Conservation (phyloP, 92 coral and sea anemone species). For the Epizoanthus rinbou region DNA sequence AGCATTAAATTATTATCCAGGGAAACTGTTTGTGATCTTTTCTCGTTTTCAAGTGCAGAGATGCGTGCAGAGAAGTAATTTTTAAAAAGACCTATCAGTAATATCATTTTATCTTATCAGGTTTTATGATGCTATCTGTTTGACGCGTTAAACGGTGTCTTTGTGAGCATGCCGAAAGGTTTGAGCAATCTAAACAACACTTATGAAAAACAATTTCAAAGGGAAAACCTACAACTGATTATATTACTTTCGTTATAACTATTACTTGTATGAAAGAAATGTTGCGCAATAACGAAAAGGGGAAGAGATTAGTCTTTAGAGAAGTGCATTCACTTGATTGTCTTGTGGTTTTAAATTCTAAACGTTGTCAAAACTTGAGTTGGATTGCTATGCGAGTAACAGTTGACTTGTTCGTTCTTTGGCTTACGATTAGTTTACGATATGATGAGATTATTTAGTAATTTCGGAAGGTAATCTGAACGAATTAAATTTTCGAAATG, state of each 20-base stretch:
- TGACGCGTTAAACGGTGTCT: background rate
- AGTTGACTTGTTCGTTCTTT: too few relatives aligned
- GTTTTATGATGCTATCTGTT: slow-evolving; percentile 13
- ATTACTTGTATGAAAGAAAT: background rate
- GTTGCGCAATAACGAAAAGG: too few relatives aligned
- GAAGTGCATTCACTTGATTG: too few relatives aligned
- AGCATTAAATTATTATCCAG: background rate
- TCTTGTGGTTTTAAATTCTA: too few relatives aligned
- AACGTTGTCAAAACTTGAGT: too few relatives aligned
- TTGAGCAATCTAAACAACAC: background rate
- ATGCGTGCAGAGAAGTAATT: background rate
- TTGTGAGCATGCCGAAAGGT: slow-evolving; percentile 22
- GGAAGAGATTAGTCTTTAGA: too few relatives aligned
- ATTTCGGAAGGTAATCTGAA: too few relatives aligned
- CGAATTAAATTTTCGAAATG: too few relatives aligned
- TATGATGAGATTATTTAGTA: too few relatives aligned
- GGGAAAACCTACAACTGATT: background rate
- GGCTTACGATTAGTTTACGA: too few relatives aligned
- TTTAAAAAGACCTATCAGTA: background rate
- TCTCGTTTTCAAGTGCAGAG: slow-evolving; percentile 11
- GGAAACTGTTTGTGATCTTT: background rate
- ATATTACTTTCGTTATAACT: background rate
- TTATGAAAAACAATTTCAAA: background rate
- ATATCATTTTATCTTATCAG: background rate
- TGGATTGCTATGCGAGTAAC: too few relatives aligned